A percentile compares a stretch with the other conserved stretches of the same genome.
These are phyloP conservation scores for Agonopterix alstromeriana DNA, from an alignment of 2,888 invertebrate genomes.

Conservation along the genomic window DNA sequence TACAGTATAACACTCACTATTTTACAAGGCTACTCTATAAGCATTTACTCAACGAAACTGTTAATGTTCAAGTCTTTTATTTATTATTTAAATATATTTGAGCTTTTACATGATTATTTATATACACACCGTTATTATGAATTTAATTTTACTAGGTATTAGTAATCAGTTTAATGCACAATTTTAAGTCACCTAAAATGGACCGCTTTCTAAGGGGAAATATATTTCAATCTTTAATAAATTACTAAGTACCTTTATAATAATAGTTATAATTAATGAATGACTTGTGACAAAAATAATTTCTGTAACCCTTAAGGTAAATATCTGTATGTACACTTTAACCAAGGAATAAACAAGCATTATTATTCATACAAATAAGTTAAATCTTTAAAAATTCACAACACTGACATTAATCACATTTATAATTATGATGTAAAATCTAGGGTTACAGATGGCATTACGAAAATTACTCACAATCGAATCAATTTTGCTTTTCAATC, in stretches of 20 bases:
- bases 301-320: conserved; percentile 15
- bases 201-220: conserved; percentile 69
- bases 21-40: conserved; percentile 57
- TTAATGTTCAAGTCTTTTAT: conserved; percentile 65
- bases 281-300: conserved; percentile 13
- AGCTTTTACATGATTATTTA: conserved; percentile 67
- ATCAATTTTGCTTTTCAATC: conserved; percentile 28
- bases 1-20: conserved; percentile 43
- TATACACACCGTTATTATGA: conserved; percentile 48
- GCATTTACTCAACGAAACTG: conserved; percentile 50
- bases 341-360: conserved; percentile 2
- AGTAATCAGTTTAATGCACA: conserved; percentile 67
- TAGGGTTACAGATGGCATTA: conserved; percentile 33
- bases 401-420: conserved; percentile 41
- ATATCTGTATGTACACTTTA: conserved; percentile 4
- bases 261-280: conserved; percentile 18
- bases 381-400: conserved; percentile 39
- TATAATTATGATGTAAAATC: conserved; percentile 5
- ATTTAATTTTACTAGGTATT: conserved; percentile 41
- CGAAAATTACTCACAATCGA: conserved; percentile 16
- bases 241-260: conserved; percentile 16
- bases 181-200: conserved; percentile 74
- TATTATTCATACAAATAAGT: conserved; percentile 14
- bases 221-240: conserved; percentile 6
- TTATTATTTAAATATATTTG: conserved; percentile 65